Evolutionary conservation across 2,113 vertebrate genomes (phyloP), one percentile per base, ranked within the genome.

Genomic region (Pseudorasbora parva): DNA sequence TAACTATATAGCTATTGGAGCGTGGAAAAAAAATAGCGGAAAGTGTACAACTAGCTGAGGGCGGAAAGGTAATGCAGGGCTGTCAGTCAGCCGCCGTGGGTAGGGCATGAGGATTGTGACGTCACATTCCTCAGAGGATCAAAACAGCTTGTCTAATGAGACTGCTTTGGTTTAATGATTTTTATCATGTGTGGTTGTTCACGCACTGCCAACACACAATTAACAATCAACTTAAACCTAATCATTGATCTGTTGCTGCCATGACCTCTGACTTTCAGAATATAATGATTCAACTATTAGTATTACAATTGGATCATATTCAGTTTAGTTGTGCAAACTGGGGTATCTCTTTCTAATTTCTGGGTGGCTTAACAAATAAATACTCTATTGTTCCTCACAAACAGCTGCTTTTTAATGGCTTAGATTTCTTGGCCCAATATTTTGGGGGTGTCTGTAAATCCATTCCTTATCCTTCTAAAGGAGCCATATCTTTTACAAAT

Each of bases 391-490:
- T 25, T 45, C 11, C 49, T 60, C 60, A 77, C 33, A 81, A 81
- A 78, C 43, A 71, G 7, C 30, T 54, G 69, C 66, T 41, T 71
- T 83, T 83, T 73, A 85, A 51, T 37, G 17, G 19, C 27, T 60
- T 23, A 57, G 49, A 43, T 86, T 49, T 78, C 73, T 81, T 74
- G 64, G 23, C 57, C 30, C 12, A 57, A 51, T 72, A 86, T 78
- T 85, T 51, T 33, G 33, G n/a, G 19, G 64, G 73, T 43, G 41
- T 78, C 71, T 69, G 37, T 64, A 81, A 78, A 76, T 80, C 77
- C 82, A 83, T 69, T 71, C 68, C 85, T 86, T 85, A 66, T 85
- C 83, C 84, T 82, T 82, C 23, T 49, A 37, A 57, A 77, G 72
- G 37, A 80, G 57, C 68, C 68, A 23, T n/a, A 74, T 10, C 41